Evolutionary conservation across 2,113 vertebrate species (phyloP), one percentile per base, ranked within the genome.

Genomic region (Rhadina sibilatrix): DNA sequence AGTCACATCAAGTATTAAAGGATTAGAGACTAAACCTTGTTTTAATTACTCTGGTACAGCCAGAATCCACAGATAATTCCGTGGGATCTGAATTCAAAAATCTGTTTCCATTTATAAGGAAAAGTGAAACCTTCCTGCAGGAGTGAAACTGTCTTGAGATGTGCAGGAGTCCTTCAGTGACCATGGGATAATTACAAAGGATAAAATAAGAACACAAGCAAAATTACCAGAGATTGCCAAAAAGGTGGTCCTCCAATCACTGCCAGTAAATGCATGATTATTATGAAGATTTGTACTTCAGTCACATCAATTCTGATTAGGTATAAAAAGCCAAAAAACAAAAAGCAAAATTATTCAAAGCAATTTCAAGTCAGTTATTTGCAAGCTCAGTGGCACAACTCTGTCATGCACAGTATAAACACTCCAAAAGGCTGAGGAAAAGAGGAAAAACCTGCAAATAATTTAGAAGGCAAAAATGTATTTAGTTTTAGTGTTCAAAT

Each of bases 271-370:
- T 99, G 99, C 99, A 99, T 98, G 98, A 98, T 97, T 98, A 99
- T 99, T 97, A 99, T 99, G 99, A 99, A 99, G 99, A 99, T 99
- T 98, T 99, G 99, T 95, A 99, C 99, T 98, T 99, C 99, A 97
- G 99, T 99, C 98, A 99, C 99, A 98, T 99, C 99, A 98, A 99
- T 99, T 98, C 99, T 99, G 98, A 98, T 98, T 97, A 98, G 97
- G 97, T 97, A 97, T 91, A 98, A 97, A 98, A 98, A 97, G 98
- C 96, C 97, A 97, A 97, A 97, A 97, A 97, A 91, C 94, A 94
- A 95, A 97, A 50, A 97, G 97, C 97, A 98, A 70, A 97, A 97
- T 99, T 98, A 98, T 71, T 97, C 77, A 93, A 96, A 98, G 97
- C 97, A 91, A 97, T 96, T 97, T 97, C 87, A 84, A 86, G 89